Percentiles rank a stretch among this genome's conserved stretches.
Conservation (phyloP, 2,797 vertebrate species). For the Ctenochaetus hawaiiensis region DNA sequence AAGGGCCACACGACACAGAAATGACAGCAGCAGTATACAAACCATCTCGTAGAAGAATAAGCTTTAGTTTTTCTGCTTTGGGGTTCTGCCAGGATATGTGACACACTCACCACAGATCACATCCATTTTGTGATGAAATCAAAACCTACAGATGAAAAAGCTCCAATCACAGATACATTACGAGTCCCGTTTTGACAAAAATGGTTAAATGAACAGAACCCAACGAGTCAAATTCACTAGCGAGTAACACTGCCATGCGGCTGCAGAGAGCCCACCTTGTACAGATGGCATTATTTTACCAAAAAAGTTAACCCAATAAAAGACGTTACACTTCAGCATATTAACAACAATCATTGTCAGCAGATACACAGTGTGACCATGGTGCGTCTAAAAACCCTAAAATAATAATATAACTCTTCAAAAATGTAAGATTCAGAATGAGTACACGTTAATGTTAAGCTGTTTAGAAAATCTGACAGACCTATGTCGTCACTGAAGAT, state of each 20-base stretch:
- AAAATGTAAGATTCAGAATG: constrained; percentile 47
- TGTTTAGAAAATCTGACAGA: constrained; percentile 45
- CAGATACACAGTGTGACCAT: constrained; percentile 46
- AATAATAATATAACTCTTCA: constrained; percentile 10
- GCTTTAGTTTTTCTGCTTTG: constrained; percentile 74
- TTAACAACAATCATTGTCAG: constrained; percentile 46
- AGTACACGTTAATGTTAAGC: constrained; percentile 37
- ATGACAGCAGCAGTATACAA: constrained; percentile 82
- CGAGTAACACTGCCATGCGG: constrained; percentile 23
- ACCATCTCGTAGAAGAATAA: constrained; percentile 86
- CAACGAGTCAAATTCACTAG: constrained; percentile 21
- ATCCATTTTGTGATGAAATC: constrained; percentile 31
- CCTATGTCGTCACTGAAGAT: constrained; percentile 20
- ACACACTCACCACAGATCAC: no score
- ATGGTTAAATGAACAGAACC: constrained; percentile 4
- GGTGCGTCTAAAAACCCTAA: constrained; percentile 48
- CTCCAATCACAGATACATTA: constrained; percentile 16
- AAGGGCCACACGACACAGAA: constrained; percentile 82
- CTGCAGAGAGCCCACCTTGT: constrained; percentile 7
- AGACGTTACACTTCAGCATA: constrained; percentile 39
- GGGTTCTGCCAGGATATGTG: constrained; percentile 41
- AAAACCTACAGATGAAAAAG: constrained; percentile 32
- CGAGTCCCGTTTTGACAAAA: neutral
- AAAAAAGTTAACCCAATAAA: constrained; percentile 26
- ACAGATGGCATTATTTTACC: constrained; percentile 1